These are phyloP conservation scores for Tipula helvola DNA, from an alignment of 2,888 invertebrate genomes.

Conservation along the genomic window DNA sequence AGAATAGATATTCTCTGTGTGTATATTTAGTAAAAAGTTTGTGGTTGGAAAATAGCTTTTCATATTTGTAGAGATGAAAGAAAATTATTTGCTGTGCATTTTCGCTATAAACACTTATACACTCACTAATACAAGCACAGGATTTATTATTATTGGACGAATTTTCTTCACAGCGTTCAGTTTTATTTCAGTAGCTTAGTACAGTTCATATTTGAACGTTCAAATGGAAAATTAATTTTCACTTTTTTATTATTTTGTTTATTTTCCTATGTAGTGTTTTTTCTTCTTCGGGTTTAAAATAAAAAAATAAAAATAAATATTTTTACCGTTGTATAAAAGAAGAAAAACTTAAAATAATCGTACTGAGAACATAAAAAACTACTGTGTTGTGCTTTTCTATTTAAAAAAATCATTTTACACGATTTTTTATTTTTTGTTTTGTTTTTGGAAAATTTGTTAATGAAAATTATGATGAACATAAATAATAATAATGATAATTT, in stretches of 20 bases:
- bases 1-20: neutral
- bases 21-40: neutral
- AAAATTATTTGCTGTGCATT: neutral
- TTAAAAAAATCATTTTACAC: neutral
- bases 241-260: neutral
- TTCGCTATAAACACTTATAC: neutral
- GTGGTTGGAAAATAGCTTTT: neutral
- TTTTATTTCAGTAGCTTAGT: constrained; percentile 15
- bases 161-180: neutral
- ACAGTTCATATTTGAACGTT: constrained; percentile 15
- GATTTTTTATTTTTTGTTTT: neutral
- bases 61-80: neutral
- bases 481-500: neutral
- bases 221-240: neutral
- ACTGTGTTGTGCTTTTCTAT: neutral
- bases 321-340: neutral
- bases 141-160: neutral
- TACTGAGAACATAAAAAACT: neutral
- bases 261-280: neutral
- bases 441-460: neutral
- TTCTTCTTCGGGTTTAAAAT: neutral
- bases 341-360: neutral
- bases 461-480: neutral
- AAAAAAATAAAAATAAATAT: neutral
- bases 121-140: neutral